Evolutionary conservation across 2,797 vertebrate species (phyloP).

Genomic region (Pipistrellus kuhlii): DNA sequence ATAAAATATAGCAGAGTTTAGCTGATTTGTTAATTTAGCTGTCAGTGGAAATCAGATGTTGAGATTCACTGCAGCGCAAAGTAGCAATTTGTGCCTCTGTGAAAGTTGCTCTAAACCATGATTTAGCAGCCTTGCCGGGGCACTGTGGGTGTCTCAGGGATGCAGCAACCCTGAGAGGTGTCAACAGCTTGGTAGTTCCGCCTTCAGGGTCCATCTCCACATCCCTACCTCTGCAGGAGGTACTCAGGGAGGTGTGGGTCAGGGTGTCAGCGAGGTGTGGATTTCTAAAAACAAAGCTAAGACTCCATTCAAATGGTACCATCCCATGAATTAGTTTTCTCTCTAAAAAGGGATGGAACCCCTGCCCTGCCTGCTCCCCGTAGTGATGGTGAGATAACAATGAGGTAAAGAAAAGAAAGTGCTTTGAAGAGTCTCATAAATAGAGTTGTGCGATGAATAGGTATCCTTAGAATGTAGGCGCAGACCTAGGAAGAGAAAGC

Average conservation of each 20-base stretch:
- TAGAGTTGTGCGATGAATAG: neutral
- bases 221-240: too few species aligned
- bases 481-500: neutral
- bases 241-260: neutral
- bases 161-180: neutral
- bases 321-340: neutral
- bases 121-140: neutral
- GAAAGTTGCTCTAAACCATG: neutral
- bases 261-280: neutral
- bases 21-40: conserved; percentile 75
- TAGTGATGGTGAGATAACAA: neutral
- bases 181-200: neutral
- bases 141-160: fast-evolving
- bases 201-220: neutral
- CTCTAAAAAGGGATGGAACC: neutral
- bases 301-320: neutral
- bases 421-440: conserved; percentile 16
- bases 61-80: neutral
- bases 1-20: conserved; percentile 58
- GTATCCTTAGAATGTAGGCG: neutral
- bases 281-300: conserved; percentile 9
- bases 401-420: neutral
- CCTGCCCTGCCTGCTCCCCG: neutral
- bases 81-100: conserved; percentile 55
- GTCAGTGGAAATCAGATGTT: conserved; percentile 71